Conservation (phyloP, 1,140 invertebrate species). For the Ceratina calcarata region DNA sequence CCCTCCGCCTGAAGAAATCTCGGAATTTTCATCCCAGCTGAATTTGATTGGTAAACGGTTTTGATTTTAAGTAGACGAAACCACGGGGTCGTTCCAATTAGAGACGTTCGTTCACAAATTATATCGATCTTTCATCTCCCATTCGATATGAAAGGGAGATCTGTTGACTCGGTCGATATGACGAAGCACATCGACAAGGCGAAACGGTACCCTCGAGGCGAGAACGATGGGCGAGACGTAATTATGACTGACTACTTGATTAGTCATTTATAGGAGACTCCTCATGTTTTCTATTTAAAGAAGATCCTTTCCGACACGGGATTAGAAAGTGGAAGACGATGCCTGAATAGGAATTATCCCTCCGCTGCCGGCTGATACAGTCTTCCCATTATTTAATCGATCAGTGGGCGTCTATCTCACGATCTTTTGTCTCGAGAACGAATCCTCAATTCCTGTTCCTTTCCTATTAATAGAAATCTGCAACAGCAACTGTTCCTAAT, state of each 20-base stretch:
- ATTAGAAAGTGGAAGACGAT: conserved; percentile 21
- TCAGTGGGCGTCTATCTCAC: background rate
- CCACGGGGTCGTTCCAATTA: too few relatives aligned
- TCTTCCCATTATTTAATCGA: conserved; percentile 24
- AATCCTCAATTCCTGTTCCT: too few relatives aligned
- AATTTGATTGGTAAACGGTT: too few relatives aligned
- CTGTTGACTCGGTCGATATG: too few relatives aligned
- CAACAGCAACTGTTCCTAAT: too few relatives aligned
- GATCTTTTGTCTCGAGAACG: background rate
- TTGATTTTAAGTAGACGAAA: too few relatives aligned
- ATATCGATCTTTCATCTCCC: too few relatives aligned
- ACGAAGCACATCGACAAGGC: too few relatives aligned
- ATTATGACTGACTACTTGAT: conserved; percentile 43
- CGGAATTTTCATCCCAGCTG: too few relatives aligned
- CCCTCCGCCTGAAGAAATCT: too few relatives aligned
- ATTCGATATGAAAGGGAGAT: background rate
- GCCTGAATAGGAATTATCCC: background rate
- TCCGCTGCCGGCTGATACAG: conserved; percentile 7
- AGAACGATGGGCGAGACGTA: conserved; percentile 7
- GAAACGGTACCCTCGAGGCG: background rate
- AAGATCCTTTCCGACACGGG: background rate
- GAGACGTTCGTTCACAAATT: too few relatives aligned
- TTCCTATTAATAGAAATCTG: too few relatives aligned
- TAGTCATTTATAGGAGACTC: conserved; percentile 40
- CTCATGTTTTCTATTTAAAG: conserved; percentile 27